Base-by-base conservation (phyloP, 92 coral and sea anemone genomes). In the Parazoanthus swiftii region DNA sequence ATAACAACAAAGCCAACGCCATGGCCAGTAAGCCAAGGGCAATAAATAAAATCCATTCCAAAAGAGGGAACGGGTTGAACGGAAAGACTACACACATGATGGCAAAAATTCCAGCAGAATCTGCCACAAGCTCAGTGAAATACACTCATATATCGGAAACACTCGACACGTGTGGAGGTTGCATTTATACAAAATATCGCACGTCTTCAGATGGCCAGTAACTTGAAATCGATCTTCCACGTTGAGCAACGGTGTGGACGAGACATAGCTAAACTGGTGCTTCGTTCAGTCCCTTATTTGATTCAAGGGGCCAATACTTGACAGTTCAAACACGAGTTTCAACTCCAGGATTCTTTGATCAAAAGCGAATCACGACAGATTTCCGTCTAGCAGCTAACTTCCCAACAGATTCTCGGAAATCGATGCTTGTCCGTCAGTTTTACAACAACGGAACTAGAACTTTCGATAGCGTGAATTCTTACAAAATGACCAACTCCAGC, bases 51-150 rank as follows among this genome's bases (percentile, higher is more conserved):
- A 93, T 93, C 85, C 94, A 92, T 81, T 85, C 67, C 70, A 95
- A 79, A 42, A 95, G 77, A 65, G 96, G 98, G 26, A 95, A 59
- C 38, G 95, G 93, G 85, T 92, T 91, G 91, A 95, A 90, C 72
- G 94, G 96, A 80, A 95, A 72, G 26, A 91, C 98, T 7, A 95
- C 98, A 89, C 98, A 95, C 98, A 95, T 95, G 48, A 76, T 85
- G 58, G 68, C 5, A 58, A 11, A 80, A 82, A 67, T 10, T 39
- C 74, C 50, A 68, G 86, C 38, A 48, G 68, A 82, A 70, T 43
- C 58, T 39, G 23, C 44, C 37, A 82, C 37, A 68, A 43, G 15
- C 26, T 84, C 43, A 84, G 46, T 71, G 4, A 43, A 80, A 80
- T 84, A 84, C 20, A 66, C 18, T 48, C 58, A 44, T 21, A 54